phyloP scores from a whole-genome alignment of 2,888 invertebrate species.

The Hoplodrina blanda region DNA sequence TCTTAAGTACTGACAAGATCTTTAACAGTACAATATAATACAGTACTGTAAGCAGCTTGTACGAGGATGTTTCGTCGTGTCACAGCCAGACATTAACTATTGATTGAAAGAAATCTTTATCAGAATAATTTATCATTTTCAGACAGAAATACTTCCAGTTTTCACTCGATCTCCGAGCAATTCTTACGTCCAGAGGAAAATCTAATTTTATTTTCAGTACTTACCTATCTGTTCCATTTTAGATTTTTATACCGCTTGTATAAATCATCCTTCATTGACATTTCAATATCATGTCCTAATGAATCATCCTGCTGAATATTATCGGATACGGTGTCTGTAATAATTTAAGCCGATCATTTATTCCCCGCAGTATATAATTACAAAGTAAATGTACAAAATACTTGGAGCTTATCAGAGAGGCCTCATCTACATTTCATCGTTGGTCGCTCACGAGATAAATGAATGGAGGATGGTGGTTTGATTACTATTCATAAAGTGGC shows the following conservation, averaged over 20 bases:
- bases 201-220: conserved; percentile 36
- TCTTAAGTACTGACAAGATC: conserved; percentile 1
- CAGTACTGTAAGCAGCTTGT: neutral
- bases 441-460: conserved; percentile 79
- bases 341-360: conserved; percentile 70
- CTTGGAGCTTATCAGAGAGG: conserved; percentile 78
- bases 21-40: conserved; percentile 10
- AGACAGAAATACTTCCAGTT: conserved; percentile 31
- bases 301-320: conserved; percentile 47
- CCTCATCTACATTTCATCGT: conserved; percentile 85
- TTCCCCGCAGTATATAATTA: conserved; percentile 73
- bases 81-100: conserved; percentile 37
- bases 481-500: conserved; percentile 85
- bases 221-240: conserved; percentile 39
- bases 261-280: conserved; percentile 47
- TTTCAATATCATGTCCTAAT: conserved; percentile 45
- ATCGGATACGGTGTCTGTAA: conserved; percentile 51
- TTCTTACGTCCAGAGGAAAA: conserved; percentile 37
- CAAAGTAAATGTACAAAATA: conserved; percentile 79
- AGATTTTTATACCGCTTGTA: conserved; percentile 36
- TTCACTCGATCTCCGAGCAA: conserved; percentile 44
- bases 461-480: conserved; percentile 78
- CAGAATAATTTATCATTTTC: conserved; percentile 54
- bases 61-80: conserved; percentile 15
- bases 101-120: conserved; percentile 54